These are phyloP conservation scores for Onthophagus taurus DNA, from an alignment of 1,140 invertebrate genomes.

Conservation along the genomic window DNA sequence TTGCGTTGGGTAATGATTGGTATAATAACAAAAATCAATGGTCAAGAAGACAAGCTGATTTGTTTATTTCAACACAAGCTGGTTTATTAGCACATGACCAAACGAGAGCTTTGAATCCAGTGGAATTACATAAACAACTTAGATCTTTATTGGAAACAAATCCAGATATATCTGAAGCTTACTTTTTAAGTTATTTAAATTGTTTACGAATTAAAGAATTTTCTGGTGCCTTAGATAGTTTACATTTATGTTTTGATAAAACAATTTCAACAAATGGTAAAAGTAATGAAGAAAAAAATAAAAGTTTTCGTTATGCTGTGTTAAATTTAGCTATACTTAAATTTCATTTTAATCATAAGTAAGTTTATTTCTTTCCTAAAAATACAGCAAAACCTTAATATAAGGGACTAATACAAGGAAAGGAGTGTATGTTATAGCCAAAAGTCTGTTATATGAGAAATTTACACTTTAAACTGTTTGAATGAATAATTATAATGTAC, in stretches of 20 bases:
- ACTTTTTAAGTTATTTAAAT: slow-evolving; percentile 86
- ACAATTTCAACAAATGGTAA: slow-evolving; percentile 42
- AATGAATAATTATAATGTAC: too few species aligned
- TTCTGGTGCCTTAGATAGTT: slow-evolving; percentile 70
- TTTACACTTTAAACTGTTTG: too few species aligned
- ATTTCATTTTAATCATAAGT: slow-evolving; percentile 78
- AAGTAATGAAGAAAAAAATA: slow-evolving; percentile 53
- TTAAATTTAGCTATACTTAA: slow-evolving; percentile 82
- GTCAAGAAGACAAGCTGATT: slow-evolving; percentile 77
- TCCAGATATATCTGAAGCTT: slow-evolving; percentile 75
- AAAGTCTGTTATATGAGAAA: too few species aligned
- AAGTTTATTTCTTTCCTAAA: slow-evolving; percentile 35
- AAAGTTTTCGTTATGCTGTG: slow-evolving; percentile 77
- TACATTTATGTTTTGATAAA: slow-evolving; percentile 80
- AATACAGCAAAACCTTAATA: too few species aligned
- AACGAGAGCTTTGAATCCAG: slow-evolving; percentile 63
- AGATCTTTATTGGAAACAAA: slow-evolving; percentile 67
- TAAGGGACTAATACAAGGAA: too few species aligned
- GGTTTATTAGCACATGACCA: slow-evolving; percentile 72
- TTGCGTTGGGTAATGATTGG: neutral
- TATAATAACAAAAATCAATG: slow-evolving; percentile 48
- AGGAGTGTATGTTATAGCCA: too few species aligned
- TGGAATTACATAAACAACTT: slow-evolving; percentile 65
- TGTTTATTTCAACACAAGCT: slow-evolving; percentile 78
- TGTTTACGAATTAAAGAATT: slow-evolving; percentile 79